phyloP scores from a whole-genome alignment of 2,797 vertebrate species.

The Dicrostonyx torquatus region DNA sequence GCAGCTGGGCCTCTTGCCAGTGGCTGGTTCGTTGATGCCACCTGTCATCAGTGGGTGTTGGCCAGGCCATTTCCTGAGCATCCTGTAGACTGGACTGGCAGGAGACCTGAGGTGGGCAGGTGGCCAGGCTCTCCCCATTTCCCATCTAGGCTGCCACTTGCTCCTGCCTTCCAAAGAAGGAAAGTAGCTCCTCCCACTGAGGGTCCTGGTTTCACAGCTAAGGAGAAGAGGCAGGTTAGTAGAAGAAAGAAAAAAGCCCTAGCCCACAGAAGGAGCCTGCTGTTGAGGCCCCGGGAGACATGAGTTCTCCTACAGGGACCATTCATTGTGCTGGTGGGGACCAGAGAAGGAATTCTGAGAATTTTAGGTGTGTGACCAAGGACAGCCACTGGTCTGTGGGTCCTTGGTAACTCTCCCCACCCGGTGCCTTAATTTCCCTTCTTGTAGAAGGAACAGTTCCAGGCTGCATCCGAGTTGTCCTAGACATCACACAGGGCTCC shows the following conservation, averaged over 20 bases:
- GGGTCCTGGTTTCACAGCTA: background rate
- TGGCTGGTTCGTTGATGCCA: background rate
- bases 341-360: background rate
- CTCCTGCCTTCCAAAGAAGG: background rate
- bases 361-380: background rate
- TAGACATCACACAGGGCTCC: fast-evolving
- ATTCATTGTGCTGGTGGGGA: background rate
- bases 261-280: background rate
- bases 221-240: background rate
- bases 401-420: background rate
- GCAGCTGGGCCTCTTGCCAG: background rate
- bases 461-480: fast-evolving
- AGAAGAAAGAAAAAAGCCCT: background rate
- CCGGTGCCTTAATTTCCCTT: background rate
- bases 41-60: background rate
- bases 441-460: background rate
- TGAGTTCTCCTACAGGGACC: background rate
- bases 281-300: background rate
- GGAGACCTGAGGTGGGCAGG: background rate
- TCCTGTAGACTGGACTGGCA: background rate
- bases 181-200: background rate
- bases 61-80: background rate
- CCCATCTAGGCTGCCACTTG: background rate
- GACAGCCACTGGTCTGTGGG: fast-evolving
- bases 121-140: background rate